phyloP scores from a whole-genome alignment of 64 coral and sea anemone species.

The Cladopsammia gracilis region DNA sequence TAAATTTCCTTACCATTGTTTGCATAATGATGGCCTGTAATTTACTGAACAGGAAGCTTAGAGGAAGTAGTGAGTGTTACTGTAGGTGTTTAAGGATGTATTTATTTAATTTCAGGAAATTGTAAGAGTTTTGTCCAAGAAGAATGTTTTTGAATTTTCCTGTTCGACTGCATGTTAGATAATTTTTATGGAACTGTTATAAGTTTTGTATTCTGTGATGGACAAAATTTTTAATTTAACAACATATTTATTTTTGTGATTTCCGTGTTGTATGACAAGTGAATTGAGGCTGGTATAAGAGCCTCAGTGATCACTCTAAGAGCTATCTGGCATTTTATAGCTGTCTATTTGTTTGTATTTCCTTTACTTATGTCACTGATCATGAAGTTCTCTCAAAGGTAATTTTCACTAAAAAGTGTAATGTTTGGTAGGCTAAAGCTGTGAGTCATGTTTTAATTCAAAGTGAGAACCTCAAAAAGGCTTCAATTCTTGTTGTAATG shows the following conservation, averaged over 20 bases:
- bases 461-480: not conserved
- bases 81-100: not conserved
- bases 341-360: no score
- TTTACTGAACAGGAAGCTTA: not conserved
- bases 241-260: no score
- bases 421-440: no score
- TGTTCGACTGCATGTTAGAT: no score
- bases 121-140: not conserved
- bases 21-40: not conserved
- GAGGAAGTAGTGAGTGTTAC: not conserved
- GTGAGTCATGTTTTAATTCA: no score
- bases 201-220: not conserved
- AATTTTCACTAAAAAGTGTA: no score
- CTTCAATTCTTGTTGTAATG: not conserved
- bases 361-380: no score
- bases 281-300: no score
- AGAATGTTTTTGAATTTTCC: not conserved
- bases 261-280: no score
- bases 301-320: no score
- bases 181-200: not conserved
- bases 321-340: no score
- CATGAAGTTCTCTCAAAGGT: no score
- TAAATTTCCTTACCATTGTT: not conserved
- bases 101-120: not conserved
- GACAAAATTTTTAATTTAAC: not conserved